Evolutionary conservation across 2,888 invertebrate species (phyloP), one percentile per base, ranked within the genome.

Genomic region (Ommatoiulus sabulosus): DNA sequence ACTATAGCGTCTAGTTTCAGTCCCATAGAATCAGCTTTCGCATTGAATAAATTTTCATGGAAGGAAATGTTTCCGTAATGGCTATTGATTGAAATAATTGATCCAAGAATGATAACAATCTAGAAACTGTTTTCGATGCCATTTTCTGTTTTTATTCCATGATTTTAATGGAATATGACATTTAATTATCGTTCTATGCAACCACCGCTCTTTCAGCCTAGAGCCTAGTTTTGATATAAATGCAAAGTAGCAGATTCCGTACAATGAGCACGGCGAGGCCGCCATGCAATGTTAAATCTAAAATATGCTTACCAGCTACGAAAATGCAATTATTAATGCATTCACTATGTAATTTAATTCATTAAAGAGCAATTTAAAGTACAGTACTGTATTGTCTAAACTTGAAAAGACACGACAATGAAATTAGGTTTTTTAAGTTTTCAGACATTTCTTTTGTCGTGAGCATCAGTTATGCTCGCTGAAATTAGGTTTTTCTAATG

Each of bases 301-400:
- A 72, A 72, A 72, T n/a, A 72, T 72, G 72, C 24, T 72, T 72
- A 72, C 72, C 72, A 72, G 7, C 72, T 20, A 72, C 72, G 72
- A 72, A 72, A 72, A 72, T 72, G 72, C 72, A 72, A 72, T 72
- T 72, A 72, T n/a, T 24, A 72, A 72, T 72, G 72, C 72, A 72
- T 72, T n/a, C 72, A 72, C 72, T 72, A 10, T 24, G 72, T 72
- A 72, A 72, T 72, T 72, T 72, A 72, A 72, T 72, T 72, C 72
- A 72, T 72, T 72, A 72, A 20, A 72, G 72, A 72, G 20, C 24
- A 72, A 72, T 72, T 72, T 24, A 24, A 24, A 72, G 72, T 72
- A 72, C n/a, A 24, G 8, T 72, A 72, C 72, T 72, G 3, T 72
- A 24, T 72, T 72, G 72, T 20, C 72, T 72, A 24, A 72, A 72